Evolutionary conservation across 37 sponge, comb jelly and placozoan species (phyloP).

Genomic region (Axinella damicornis): DNA sequence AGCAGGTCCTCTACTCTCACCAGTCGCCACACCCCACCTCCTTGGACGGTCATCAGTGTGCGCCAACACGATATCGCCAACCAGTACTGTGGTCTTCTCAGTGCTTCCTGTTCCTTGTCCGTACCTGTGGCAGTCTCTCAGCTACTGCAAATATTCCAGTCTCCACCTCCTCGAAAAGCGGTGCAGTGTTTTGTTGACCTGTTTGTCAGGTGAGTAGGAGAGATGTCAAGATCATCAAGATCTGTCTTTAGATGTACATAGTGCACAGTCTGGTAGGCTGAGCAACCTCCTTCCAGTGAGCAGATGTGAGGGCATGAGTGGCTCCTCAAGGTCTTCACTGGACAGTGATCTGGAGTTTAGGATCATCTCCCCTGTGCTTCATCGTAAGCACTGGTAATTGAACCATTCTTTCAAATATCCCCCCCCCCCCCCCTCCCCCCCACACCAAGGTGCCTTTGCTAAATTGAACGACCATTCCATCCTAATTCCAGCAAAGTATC

Average conservation of each 20-base stretch:
- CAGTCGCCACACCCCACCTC: slow-evolving; percentile 29
- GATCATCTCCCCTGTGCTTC: neutral
- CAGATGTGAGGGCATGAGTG: slow-evolving; percentile 31
- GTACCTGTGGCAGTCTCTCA: slow-evolving; percentile 16
- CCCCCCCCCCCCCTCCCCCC: no score
- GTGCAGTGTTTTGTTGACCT: neutral
- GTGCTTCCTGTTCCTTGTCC: neutral
- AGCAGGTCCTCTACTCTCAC: slow-evolving; percentile 3
- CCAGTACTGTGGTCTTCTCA: neutral
- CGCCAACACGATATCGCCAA: slow-evolving; percentile 21
- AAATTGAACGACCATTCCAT: slow-evolving; percentile 17
- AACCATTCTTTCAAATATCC: slow-evolving; percentile 22
- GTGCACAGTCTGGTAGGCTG: neutral
- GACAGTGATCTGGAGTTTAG: slow-evolving; percentile 11
- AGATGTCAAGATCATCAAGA: no score
- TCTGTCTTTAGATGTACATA: neutral
- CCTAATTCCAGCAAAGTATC: slow-evolving; percentile 7
- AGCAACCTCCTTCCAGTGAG: slow-evolving; percentile 23
- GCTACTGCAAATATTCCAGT: slow-evolving; percentile 16
- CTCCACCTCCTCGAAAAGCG: slow-evolving; percentile 44
- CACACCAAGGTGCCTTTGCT: slow-evolving; percentile 27
- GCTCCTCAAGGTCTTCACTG: neutral
- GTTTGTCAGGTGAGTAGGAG: no score
- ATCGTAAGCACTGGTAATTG: slow-evolving; percentile 1
- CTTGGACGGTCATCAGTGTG: slow-evolving; percentile 12